A percentile compares a stretch with the other conserved stretches of the same genome.
phyloP scores from a whole-genome alignment of 2,888 invertebrate genomes.

The Caradrina kadenii region DNA sequence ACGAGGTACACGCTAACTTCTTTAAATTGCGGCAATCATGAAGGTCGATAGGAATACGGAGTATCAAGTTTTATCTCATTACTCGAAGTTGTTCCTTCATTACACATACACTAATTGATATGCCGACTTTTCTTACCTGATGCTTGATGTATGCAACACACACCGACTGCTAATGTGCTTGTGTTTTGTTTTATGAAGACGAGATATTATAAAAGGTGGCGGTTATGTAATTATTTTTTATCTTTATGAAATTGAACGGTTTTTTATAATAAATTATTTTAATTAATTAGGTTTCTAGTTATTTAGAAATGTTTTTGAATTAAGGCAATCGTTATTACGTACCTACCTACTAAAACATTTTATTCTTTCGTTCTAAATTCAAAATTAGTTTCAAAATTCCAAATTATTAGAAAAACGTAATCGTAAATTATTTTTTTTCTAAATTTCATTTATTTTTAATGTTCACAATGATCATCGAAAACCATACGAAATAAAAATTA shows the following conservation, averaged over 20 bases:
- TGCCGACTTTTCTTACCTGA: constrained; percentile 66
- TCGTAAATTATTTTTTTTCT: no score
- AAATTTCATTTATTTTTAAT: background rate
- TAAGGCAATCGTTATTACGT: no score
- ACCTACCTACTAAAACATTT: no score
- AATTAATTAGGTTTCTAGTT: background rate
- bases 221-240: background rate
- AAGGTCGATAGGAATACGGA: constrained; percentile 59
- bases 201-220: constrained; percentile 11
- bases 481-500: constrained; percentile 10
- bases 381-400: no score
- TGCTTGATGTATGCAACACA: constrained; percentile 38
- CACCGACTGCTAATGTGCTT: constrained; percentile 40
- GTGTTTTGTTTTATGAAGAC: constrained; percentile 46
- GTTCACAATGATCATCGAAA: background rate
- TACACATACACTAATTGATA: constrained; percentile 72
- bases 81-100: constrained; percentile 71
- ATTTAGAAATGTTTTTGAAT: no score
- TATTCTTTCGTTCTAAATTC: no score
- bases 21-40: constrained; percentile 50
- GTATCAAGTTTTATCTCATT: constrained; percentile 82
- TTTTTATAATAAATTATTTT: background rate
- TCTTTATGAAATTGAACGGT: constrained; percentile 1
- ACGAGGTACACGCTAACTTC: constrained; percentile 50
- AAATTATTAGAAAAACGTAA: no score